Percentiles rank a stretch among this genome's conserved stretches.
Conservation (phyloP, 2,797 vertebrate species). For the Brachymystax lenok region DNA sequence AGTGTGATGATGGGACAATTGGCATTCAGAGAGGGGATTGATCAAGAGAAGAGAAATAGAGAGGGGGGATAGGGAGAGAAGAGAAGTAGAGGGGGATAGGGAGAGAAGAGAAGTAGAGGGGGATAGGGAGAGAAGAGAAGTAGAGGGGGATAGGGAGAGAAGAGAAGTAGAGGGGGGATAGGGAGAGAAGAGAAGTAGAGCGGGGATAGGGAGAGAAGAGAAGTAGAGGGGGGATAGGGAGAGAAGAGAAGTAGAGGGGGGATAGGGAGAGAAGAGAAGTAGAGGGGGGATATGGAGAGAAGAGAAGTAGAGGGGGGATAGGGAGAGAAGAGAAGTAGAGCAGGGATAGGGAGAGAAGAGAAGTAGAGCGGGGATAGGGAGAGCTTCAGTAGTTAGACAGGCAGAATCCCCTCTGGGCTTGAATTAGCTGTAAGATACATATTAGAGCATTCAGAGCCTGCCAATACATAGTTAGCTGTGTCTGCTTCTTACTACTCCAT, state of each 20-base stretch:
- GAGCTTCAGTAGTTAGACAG: neutral
- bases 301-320: too few relatives aligned
- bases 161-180: neutral
- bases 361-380: neutral
- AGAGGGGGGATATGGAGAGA: neutral
- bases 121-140: neutral
- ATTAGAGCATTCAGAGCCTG: neutral
- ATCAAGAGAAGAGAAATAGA: neutral
- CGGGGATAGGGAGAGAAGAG: neutral
- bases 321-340: neutral
- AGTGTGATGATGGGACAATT: neutral
- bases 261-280: neutral
- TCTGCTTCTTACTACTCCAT: neutral
- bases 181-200: neutral
- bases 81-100: neutral
- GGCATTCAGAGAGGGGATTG: neutral
- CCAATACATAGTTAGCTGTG: neutral
- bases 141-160: neutral
- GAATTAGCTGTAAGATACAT: neutral
- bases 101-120: neutral
- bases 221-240: neutral
- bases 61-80: neutral
- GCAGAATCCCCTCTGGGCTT: neutral
- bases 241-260: neutral
- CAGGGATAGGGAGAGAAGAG: neutral